A percentile compares a stretch with the other conserved stretches of the same genome.
Conservation (phyloP, 1,140 invertebrate species). For the Hycleus phaleratus region DNA sequence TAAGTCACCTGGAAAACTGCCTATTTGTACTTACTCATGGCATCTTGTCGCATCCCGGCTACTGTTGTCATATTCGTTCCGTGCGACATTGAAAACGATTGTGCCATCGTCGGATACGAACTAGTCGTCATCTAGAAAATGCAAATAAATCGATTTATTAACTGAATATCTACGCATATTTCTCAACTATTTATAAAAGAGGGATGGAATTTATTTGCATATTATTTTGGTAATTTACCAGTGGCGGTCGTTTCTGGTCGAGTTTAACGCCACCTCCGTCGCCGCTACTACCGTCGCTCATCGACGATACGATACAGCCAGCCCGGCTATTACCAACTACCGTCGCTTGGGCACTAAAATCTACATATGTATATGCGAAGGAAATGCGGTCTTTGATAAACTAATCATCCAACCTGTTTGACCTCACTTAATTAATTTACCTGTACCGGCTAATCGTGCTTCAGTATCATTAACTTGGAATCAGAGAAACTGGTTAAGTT, state of each 20-base stretch:
- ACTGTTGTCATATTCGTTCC: constrained; percentile 81
- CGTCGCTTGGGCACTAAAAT: constrained; percentile 8
- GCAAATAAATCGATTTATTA: no score
- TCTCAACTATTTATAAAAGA: no score
- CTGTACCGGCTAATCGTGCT: constrained; percentile 27
- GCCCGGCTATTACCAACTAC: constrained; percentile 1
- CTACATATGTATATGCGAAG: constrained; percentile 8
- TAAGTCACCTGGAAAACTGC: not conserved
- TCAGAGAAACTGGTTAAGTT: not conserved
- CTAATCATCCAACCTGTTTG: constrained; percentile 38
- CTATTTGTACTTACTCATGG: constrained; percentile 68
- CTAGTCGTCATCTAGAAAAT: constrained; percentile 74
- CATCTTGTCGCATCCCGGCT: constrained; percentile 76
- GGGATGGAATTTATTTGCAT: constrained; percentile 10
- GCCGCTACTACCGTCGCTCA: not conserved
- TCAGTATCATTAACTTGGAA: constrained; percentile 5
- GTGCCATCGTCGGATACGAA: constrained; percentile 85
- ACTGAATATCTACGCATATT: no score
- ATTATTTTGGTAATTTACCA: not conserved
- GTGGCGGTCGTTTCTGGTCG: constrained; percentile 3
- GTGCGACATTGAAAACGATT: constrained; percentile 90
- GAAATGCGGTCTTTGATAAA: constrained; percentile 37
- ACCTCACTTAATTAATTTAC: constrained; percentile 37
- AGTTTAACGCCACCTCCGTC: constrained; percentile 13
- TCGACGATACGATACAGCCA: not conserved